Conservation (phyloP, 64 coral and sea anemone genomes). For the Catalaphyllia jardinei region DNA sequence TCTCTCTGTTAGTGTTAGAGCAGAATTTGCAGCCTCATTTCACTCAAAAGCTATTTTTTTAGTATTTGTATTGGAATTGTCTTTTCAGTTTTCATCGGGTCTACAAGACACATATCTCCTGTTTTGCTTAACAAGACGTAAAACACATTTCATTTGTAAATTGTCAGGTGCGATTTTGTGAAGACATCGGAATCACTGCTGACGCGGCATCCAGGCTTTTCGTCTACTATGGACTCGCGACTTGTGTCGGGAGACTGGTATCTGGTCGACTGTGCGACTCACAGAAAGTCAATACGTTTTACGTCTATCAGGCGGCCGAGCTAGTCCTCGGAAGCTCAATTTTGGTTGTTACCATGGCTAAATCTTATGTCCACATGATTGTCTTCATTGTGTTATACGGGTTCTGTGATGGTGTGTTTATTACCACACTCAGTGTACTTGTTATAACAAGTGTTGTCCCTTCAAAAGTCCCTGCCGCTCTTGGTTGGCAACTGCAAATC, state of each 20-base stretch:
- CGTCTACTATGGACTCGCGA: background rate
- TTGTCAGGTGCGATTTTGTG: conserved; percentile 16
- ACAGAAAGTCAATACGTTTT: background rate
- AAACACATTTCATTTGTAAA: background rate
- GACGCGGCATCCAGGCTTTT: background rate
- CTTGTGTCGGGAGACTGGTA: background rate
- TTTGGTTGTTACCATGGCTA: conserved; percentile 4
- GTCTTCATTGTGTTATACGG: background rate
- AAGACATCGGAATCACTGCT: conserved; percentile 8
- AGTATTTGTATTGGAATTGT: too few species aligned
- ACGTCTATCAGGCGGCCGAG: background rate
- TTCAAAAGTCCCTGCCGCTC: background rate
- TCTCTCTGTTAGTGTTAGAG: too few species aligned
- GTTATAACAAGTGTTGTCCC: background rate
- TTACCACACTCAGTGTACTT: background rate
- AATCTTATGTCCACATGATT: background rate
- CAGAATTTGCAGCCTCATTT: too few species aligned
- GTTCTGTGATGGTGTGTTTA: background rate
- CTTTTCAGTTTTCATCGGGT: too few species aligned
- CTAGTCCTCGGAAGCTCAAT: background rate
- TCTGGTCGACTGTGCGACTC: background rate
- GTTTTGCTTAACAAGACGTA: too few species aligned
- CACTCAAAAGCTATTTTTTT: too few species aligned
- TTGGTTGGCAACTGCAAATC: conserved; percentile 4
- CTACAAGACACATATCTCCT: too few species aligned